Evolutionary conservation across 2,113 vertebrate species (phyloP).

Genomic region (Furnarius figulus): DNA sequence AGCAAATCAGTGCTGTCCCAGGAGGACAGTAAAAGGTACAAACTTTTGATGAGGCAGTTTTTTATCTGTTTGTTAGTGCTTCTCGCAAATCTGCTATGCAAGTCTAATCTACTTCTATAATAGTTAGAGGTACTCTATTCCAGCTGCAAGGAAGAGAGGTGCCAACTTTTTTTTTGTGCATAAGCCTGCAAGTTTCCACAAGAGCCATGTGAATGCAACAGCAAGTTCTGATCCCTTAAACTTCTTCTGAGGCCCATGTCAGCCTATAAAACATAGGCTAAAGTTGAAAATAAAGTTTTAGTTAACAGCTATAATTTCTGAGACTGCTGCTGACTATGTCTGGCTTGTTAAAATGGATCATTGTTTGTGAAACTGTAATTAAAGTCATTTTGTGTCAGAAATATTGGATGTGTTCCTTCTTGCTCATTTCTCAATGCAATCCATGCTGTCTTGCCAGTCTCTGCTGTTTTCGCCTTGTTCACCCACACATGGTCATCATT

Average conservation of each 20-base stretch:
- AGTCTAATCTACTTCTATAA: not conserved
- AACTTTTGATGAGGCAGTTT: not conserved
- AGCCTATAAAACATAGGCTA: not conserved
- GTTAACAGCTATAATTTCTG: not conserved
- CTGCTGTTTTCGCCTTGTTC: not conserved
- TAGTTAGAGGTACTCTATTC: not conserved
- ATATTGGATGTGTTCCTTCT: not conserved
- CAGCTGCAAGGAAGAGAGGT: not conserved
- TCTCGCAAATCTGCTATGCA: not conserved
- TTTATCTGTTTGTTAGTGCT: not conserved
- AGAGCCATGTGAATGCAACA: not conserved
- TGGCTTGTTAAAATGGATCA: not conserved
- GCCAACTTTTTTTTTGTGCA: not conserved
- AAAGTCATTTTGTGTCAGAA: not conserved
- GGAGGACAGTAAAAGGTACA: not conserved
- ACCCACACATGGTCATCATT: not conserved
- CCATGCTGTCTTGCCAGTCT: not conserved
- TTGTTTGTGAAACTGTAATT: not conserved
- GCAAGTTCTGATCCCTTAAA: not conserved
- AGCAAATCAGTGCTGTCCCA: not conserved
- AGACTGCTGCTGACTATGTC: not conserved
- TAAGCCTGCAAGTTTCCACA: not conserved
- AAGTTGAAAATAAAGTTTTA: conserved; percentile 10
- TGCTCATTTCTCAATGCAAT: not conserved
- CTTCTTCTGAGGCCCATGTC: not conserved